Conservation (phyloP, 2,113 vertebrate genomes). For the Mormoops blainvillei region DNA sequence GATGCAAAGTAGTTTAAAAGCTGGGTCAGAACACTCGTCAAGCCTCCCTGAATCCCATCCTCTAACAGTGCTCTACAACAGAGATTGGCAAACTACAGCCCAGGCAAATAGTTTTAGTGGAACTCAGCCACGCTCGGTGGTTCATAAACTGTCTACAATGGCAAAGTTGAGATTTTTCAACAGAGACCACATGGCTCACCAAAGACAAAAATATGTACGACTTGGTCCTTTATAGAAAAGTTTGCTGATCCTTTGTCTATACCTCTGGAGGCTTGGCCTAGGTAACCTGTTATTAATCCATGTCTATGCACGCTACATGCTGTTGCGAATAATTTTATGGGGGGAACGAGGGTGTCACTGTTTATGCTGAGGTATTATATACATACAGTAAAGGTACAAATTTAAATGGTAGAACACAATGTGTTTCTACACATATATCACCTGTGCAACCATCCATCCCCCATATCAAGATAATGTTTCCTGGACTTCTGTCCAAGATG, state of each 20-base stretch:
- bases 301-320: background rate
- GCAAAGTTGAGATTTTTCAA: background rate
- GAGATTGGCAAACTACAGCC: background rate
- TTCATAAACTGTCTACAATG: background rate
- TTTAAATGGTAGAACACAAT: background rate
- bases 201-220: slow-evolving; percentile 7
- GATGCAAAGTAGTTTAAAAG: background rate
- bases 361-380: background rate
- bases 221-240: background rate
- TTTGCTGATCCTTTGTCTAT: background rate
- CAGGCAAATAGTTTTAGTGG: background rate
- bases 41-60: background rate
- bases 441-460: background rate
- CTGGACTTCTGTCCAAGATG: too few species aligned
- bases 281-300: background rate
- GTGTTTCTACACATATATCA: background rate
- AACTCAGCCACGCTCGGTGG: background rate
- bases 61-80: background rate
- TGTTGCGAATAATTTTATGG: background rate
- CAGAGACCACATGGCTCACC: background rate
- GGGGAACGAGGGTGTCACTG: background rate
- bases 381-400: background rate
- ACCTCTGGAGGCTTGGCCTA: background rate
- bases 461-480: background rate
- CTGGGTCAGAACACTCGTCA: background rate